These are phyloP conservation scores for Ectobius pallidus DNA, from an alignment of 2,888 invertebrate species.

Conservation along the genomic window DNA sequence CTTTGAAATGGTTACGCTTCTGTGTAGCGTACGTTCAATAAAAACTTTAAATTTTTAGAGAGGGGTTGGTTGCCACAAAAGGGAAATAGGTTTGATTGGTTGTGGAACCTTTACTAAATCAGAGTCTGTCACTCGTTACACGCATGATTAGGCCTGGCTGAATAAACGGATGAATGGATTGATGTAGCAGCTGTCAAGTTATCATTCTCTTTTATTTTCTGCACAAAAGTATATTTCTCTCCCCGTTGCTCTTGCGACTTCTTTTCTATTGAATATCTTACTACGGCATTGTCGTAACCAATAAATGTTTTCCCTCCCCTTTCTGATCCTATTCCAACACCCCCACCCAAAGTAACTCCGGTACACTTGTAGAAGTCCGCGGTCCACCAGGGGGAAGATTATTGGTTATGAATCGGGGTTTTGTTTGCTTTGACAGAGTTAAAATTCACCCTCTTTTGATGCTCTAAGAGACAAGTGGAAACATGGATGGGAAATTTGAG, in stretches of 20 bases:
- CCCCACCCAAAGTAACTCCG: neutral
- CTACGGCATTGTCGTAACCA: conserved; percentile 12
- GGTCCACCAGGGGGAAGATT: neutral
- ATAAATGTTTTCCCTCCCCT: neutral
- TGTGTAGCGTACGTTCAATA: no score
- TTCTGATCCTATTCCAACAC: neutral
- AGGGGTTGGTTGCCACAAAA: no score
- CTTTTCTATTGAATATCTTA: conserved; percentile 10
- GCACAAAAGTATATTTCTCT: conserved; percentile 6
- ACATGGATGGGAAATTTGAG: no score
- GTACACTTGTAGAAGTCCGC: neutral
- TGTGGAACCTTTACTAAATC: conserved; percentile 4
- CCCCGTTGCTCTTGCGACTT: neutral
- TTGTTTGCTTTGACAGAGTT: no score
- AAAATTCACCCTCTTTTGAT: no score
- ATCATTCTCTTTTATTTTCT: neutral
- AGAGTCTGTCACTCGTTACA: conserved; percentile 12
- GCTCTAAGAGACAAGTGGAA: no score
- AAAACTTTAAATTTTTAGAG: no score
- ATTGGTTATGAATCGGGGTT: neutral
- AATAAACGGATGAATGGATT: conserved; percentile 11
- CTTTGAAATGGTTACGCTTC: no score
- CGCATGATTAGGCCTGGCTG: neutral
- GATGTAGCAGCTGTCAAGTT: conserved; percentile 8
- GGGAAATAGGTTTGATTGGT: no score